Evolutionary conservation across 2,888 invertebrate species (phyloP), one percentile per base, ranked within the genome.

Genomic region (Callimorpha dominula): DNA sequence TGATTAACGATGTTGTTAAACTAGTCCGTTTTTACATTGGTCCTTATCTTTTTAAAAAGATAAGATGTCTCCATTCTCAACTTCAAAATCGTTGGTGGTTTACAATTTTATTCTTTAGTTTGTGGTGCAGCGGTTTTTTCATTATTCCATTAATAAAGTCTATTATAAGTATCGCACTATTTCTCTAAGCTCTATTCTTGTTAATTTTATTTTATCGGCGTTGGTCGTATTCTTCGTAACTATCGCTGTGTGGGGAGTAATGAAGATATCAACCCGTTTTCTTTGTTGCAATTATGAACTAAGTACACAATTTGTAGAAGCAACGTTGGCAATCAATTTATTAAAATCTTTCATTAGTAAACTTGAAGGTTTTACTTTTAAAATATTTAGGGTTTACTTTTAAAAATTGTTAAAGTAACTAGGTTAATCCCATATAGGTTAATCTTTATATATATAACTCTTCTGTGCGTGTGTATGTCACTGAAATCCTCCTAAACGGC

Each of bases 191-290:
- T 87, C 84, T 74, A 81, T 84, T 79, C 82, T 80, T 85, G 89
- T 92, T 92, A 92, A 92, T 92, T 90, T 89, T 86, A 89, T 85
- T 84, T 77, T 73, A 80, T 81, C 75, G 81, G 81, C 78, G 85
- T 81, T 75, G 87, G 84, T 86, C 86, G 86, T 87, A 83, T 82
- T 89, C 82, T 79, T 83, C 78, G 89, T 92, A 93, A 93, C 94
- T 93, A 93, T 91, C 89, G 87, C 81, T 82, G 89, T 90, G 86
- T 87, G 86, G 85, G 86, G 78, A 85, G 87, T 93, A 93, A 94
- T 93, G 92, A 93, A 94, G 91, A 93, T 92, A 93, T 93, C 90
- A 86, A 77, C 86, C 85, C 86, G 88, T 60, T 31, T 46, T 91
- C 91, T 90, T 89, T 89, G 88, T 90, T 91, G 90, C 90, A 88